Conservation (phyloP, 2,888 invertebrate genomes). For the Conus canariensis region DNA sequence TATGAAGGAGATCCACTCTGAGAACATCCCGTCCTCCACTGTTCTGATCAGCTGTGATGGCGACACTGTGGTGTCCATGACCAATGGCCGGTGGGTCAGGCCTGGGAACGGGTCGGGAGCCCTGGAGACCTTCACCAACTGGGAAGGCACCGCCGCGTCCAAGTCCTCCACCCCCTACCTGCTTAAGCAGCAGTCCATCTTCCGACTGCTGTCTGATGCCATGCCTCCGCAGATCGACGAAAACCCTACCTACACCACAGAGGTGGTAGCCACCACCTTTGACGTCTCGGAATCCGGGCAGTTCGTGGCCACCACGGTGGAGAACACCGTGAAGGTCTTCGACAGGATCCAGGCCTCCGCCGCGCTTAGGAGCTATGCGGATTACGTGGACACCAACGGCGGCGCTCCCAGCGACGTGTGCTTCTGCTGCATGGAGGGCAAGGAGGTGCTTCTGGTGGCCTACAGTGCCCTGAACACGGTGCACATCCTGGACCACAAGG, state of each 20-base stretch:
- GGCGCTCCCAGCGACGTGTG: not conserved
- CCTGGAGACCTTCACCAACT: not conserved
- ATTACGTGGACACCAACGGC: not conserved
- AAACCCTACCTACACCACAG: not conserved
- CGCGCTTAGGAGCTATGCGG: not conserved
- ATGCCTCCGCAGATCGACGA: not conserved
- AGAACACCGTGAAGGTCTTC: not conserved
- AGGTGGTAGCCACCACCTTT: not conserved
- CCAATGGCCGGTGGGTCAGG: constrained; percentile 26
- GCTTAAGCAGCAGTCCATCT: not conserved
- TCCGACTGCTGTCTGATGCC: not conserved
- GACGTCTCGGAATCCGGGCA: constrained; percentile 11
- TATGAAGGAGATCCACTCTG: not conserved
- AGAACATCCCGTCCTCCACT: not conserved
- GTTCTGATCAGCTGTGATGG: not conserved
- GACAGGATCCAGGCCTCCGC: not conserved
- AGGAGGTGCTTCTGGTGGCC: constrained; percentile 30
- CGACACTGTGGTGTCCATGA: not conserved
- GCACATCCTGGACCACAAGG: constrained; percentile 35
- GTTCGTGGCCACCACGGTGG: not conserved
- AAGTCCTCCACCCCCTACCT: not conserved
- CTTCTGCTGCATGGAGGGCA: constrained; percentile 28
- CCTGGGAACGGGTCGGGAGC: not conserved
- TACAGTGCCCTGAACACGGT: constrained; percentile 14
- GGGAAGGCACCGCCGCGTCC: not conserved